Evolutionary conservation across 2,113 vertebrate genomes (phyloP).

Genomic region (Chroicocephalus ridibundus): DNA sequence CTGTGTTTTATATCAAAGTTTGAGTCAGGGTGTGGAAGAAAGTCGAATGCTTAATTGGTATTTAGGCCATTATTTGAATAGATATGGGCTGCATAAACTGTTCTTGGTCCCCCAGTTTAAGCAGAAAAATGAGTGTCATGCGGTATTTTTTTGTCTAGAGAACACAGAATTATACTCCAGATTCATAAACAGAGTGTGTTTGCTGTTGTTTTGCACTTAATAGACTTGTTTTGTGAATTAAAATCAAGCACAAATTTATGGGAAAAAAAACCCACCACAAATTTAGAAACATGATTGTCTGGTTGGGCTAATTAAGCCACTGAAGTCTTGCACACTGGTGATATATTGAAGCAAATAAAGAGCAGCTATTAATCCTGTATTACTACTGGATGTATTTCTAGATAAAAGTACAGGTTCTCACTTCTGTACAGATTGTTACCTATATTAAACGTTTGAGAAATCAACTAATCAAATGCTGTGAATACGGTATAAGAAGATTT

Average conservation of each 20-base stretch:
- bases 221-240: not conserved
- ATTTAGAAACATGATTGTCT: not conserved
- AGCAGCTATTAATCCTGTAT: not conserved
- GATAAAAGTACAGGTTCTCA: not conserved
- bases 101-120: not conserved
- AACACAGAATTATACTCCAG: not conserved
- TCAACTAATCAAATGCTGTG: not conserved
- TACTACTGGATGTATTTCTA: not conserved
- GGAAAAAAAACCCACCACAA: not conserved
- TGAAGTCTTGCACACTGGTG: not conserved
- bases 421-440: not conserved
- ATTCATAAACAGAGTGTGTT: not conserved
- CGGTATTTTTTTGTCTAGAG: not conserved
- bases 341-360: not conserved
- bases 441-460: not conserved
- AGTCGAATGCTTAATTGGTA: not conserved
- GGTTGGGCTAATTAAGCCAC: not conserved
- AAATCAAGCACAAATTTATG: not conserved
- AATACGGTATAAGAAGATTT: not conserved
- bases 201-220: not conserved
- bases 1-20: not conserved
- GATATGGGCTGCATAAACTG: not conserved
- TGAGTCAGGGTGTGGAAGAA: not conserved
- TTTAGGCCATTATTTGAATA: conserved; percentile 10
- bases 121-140: not conserved